phyloP scores from a whole-genome alignment of 2,113 vertebrate genomes.

The Ifrita kowaldi region DNA sequence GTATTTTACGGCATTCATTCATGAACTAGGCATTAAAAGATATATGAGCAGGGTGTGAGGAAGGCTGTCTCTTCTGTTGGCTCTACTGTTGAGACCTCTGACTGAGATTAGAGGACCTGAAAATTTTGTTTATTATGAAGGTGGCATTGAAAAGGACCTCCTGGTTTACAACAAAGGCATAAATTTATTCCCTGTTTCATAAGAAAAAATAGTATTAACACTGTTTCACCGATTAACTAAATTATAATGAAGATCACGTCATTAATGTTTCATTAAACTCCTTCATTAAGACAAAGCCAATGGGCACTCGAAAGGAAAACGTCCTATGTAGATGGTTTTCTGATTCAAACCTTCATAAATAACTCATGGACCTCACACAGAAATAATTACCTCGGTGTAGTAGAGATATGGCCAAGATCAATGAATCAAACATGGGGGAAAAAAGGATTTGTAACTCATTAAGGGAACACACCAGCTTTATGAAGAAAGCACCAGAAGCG shows the following conservation, averaged over 20 bases:
- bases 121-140: not conserved
- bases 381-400: not conserved
- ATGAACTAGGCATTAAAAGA: not conserved
- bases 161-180: not conserved
- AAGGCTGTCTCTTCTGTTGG: not conserved
- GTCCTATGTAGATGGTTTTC: not conserved
- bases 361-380: not conserved
- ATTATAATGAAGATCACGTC: not conserved
- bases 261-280: not conserved
- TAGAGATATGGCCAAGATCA: not conserved
- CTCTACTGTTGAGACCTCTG: not conserved
- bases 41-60: not conserved
- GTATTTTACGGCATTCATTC: accelerated
- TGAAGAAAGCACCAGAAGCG: not conserved
- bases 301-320: not conserved
- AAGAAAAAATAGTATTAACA: not conserved
- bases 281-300: not conserved
- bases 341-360: not conserved
- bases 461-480: not conserved
- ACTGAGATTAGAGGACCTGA: not conserved
- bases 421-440: not conserved
- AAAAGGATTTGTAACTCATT: not conserved
- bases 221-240: not conserved
- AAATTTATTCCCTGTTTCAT: not conserved
- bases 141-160: not conserved